phyloP scores from a whole-genome alignment of 2,113 vertebrate genomes.

The Agelaius tricolor region DNA sequence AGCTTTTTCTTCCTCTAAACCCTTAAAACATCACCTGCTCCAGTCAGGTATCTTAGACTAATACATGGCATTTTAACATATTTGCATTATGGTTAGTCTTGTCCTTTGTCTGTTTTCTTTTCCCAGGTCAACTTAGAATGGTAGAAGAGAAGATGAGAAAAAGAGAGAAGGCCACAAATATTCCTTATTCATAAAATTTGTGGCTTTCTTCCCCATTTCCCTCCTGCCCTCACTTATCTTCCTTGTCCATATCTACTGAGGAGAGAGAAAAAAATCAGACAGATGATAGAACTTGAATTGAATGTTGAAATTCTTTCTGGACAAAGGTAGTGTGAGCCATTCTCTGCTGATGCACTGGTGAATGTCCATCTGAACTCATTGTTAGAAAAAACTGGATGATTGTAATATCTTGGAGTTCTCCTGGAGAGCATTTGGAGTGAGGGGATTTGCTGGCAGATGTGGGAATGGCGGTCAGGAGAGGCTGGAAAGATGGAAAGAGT shows the following conservation, averaged over 20 bases:
- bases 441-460: not conserved
- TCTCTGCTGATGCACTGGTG: not conserved
- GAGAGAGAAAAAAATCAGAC: not conserved
- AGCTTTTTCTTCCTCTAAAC: not conserved
- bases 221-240: not conserved
- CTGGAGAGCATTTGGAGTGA: not conserved
- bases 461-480: not conserved
- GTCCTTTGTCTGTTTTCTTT: not conserved
- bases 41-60: not conserved
- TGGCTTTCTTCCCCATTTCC: not conserved
- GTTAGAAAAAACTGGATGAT: not conserved
- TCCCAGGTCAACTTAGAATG: not conserved
- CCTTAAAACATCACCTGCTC: not conserved
- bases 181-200: not conserved
- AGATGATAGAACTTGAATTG: not conserved
- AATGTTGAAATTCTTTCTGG: not conserved
- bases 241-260: fast-evolving
- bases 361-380: not conserved
- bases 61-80: not conserved
- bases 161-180: not conserved
- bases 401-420: not conserved
- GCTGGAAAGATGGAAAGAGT: fast-evolving
- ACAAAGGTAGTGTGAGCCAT: not conserved
- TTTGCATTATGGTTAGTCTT: not conserved
- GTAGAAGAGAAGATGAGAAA: not conserved